phyloP scores from a whole-genome alignment of 2,113 vertebrate genomes.

The Leucopsar rothschildi region DNA sequence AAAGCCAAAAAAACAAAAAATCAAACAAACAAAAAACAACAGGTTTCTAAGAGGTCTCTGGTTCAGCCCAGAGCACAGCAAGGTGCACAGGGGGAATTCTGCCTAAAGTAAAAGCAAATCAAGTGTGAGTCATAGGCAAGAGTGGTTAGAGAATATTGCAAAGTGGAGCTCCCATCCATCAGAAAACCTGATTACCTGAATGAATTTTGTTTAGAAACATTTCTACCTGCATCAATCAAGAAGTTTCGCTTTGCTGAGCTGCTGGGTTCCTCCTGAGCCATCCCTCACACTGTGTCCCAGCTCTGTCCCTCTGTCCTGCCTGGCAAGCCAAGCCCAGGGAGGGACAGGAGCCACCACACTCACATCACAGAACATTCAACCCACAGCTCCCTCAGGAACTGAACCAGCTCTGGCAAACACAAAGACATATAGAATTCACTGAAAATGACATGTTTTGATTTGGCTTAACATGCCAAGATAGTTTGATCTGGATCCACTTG shows the following conservation, averaged over 20 bases:
- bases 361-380: neutral
- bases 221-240: neutral
- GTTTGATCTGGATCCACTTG: neutral
- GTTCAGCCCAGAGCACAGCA: neutral
- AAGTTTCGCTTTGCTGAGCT: neutral
- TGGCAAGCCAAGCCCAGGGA: neutral
- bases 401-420: neutral
- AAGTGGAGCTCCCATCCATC: neutral
- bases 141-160: neutral
- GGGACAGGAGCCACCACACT: neutral
- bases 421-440: neutral
- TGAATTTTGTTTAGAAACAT: neutral
- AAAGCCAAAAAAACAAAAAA: too few relatives aligned
- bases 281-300: rapidly evolving
- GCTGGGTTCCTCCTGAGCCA: neutral
- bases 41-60: neutral
- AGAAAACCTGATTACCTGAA: neutral
- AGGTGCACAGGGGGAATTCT: neutral
- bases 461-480: neutral
- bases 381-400: neutral
- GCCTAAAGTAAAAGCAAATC: neutral
- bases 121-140: neutral
- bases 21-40: too few relatives aligned
- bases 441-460: constrained; percentile 12
- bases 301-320: neutral